phyloP scores from a whole-genome alignment of 2,113 vertebrate genomes.

The Xiphorhynchus elegans region DNA sequence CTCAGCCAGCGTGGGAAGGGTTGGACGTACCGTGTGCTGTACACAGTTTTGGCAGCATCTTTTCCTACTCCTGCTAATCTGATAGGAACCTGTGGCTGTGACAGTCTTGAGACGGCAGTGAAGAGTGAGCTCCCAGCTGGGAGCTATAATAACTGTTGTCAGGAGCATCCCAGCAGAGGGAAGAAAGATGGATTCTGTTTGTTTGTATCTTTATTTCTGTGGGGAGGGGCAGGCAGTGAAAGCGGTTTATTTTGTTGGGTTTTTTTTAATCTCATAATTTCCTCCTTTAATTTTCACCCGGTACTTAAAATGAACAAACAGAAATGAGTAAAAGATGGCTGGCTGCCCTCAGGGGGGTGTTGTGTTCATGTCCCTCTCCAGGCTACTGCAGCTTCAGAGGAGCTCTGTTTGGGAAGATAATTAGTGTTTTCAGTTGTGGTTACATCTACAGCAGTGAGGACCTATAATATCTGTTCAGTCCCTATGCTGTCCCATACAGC shows the following conservation, averaged over 20 bases:
- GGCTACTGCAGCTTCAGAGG: neutral
- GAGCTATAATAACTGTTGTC: constrained; percentile 9
- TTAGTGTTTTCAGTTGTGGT: constrained; percentile 34
- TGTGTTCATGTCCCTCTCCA: neutral
- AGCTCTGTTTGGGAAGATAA: constrained; percentile 39
- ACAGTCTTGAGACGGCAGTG: neutral
- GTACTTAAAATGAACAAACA: neutral
- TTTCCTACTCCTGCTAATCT: neutral
- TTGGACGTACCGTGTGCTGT: rapidly evolving
- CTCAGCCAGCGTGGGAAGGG: neutral
- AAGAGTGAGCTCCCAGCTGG: constrained; percentile 13
- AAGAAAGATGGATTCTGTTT: constrained; percentile 28
- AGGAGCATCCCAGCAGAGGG: neutral
- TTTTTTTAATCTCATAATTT: neutral
- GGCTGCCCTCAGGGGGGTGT: neutral
- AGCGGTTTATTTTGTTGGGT: neutral
- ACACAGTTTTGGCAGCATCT: neutral
- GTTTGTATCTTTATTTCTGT: constrained; percentile 37
- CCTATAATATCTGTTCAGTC: neutral
- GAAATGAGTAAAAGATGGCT: constrained; percentile 15
- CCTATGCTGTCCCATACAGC: neutral
- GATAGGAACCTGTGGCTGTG: constrained; percentile 4
- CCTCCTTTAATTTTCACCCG: constrained; percentile 10
- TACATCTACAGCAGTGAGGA: neutral
- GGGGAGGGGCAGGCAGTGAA: neutral